A percentile compares a stretch with the other conserved stretches of the same genome.
phyloP scores from a whole-genome alignment of 2,888 invertebrate genomes.

The Chymomyza fuscimana region DNA sequence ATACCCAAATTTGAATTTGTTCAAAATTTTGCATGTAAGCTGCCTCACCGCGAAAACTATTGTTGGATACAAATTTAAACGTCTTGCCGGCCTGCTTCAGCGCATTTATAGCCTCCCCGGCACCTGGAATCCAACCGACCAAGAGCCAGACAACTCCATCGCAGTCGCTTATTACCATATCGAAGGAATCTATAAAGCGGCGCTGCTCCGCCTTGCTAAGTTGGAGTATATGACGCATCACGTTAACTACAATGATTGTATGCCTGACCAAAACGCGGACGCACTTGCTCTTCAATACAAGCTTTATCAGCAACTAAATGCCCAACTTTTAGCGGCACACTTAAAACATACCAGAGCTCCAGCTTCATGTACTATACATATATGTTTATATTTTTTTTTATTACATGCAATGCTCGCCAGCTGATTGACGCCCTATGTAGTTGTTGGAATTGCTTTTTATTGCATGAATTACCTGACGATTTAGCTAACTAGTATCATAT shows the following conservation, averaged over 20 bases:
- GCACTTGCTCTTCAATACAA: background rate
- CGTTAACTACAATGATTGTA: background rate
- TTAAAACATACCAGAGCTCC: background rate
- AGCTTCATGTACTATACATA: background rate
- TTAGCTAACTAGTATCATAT: background rate
- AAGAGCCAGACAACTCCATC: constrained; percentile 82
- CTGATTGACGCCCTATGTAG: constrained; percentile 1
- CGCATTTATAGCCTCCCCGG: constrained; percentile 73
- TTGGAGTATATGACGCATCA: constrained; percentile 62
- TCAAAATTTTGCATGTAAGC: constrained; percentile 70
- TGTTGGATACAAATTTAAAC: constrained; percentile 79
- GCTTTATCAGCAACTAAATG: background rate
- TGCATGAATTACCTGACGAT: background rate
- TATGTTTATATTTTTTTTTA: background rate
- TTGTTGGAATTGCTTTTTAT: constrained; percentile 1
- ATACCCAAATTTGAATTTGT: no score
- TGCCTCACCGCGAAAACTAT: constrained; percentile 75
- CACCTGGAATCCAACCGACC: constrained; percentile 75
- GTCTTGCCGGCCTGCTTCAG: constrained; percentile 79
- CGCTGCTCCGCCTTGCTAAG: constrained; percentile 68
- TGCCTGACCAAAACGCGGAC: background rate
- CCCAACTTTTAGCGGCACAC: background rate
- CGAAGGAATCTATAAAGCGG: constrained; percentile 80
- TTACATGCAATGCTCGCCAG: constrained; percentile 6
- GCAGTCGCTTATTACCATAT: constrained; percentile 82